Base-by-base conservation (phyloP, 2,113 vertebrate species). In the Hassar affinis region DNA sequence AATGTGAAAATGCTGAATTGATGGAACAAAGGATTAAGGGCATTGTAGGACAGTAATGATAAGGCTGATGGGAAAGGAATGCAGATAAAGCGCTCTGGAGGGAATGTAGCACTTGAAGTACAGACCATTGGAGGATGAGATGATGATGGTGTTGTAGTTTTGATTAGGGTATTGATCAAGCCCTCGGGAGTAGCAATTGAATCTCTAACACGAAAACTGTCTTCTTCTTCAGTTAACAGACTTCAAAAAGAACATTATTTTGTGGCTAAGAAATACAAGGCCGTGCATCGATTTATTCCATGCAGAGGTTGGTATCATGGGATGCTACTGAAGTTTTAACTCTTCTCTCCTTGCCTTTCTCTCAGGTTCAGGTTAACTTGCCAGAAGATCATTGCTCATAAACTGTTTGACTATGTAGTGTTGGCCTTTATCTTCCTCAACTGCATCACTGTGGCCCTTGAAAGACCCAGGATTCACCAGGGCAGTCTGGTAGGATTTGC, bases 401-500 rank as follows among this genome's bases (percentile, higher is more conserved):
- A 96, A 90, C 95, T 99, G 78, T 99, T 99, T 2, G 98, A 99
- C 91, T 98, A 99, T 0, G 93, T 99, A 2, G 98, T 99, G 76
- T 82, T 99, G 93, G 97, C 95, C 81, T 99, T 99, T 91, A 99
- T 99, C 91, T 99, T 99, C 91, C 96, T 98, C 90, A 99, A 99
- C 93, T 99, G 98, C 90, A 99, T 99, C 92, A 99, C 98, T 0
- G 98, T 99, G 15, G 98, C 98, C 71, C 92, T 99, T 90, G 98
- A 99, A 91, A 94, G 98, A 85, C 98, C 98, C 2, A 97, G 97
- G 92, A 99, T 99, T n/a, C 95, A 97, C 78, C 96, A 97, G 30
- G 96, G 97, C 89, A 99, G 98, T 92, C 94, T 96, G 38, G 98
- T 99, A 92, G 95, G 95, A 20, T 59, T 66, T 47, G 15, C 6